phyloP scores from a whole-genome alignment of 1,140 invertebrate genomes.

The Gonioctena quinquepunctata region DNA sequence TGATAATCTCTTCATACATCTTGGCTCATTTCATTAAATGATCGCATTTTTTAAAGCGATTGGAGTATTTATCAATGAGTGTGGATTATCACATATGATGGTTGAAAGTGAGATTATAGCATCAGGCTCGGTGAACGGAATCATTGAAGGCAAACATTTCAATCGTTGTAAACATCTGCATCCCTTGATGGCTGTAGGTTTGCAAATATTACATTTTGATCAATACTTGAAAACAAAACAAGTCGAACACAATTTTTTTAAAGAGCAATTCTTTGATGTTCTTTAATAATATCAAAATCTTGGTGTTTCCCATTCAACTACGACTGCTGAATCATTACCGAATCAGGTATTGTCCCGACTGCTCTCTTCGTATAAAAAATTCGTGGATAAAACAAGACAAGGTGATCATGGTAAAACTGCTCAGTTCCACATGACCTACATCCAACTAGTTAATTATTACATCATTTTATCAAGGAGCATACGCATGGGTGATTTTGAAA shows the following conservation, averaged over 20 bases:
- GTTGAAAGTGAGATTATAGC: slow-evolving; percentile 47
- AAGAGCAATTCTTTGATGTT: no score
- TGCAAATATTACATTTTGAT: slow-evolving; percentile 38
- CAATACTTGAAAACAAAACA: no score
- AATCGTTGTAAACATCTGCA: slow-evolving; percentile 45
- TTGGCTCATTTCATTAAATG: slow-evolving; percentile 50
- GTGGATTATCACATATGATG: slow-evolving; percentile 48
- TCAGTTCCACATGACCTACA: slow-evolving; percentile 39
- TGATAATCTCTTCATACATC: slow-evolving; percentile 49
- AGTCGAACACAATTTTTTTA: no score
- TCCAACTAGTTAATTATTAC: slow-evolving; percentile 43
- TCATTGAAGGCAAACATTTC: slow-evolving; percentile 43
- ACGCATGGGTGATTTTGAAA: slow-evolving; percentile 39
- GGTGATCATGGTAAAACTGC: slow-evolving; percentile 49
- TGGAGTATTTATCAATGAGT: slow-evolving; percentile 48
- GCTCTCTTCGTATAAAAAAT: no score
- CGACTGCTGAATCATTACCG: no score
- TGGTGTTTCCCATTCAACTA: no score
- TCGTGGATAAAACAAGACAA: no score
- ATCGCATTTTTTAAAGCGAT: slow-evolving; percentile 52
- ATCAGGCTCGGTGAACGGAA: slow-evolving; percentile 42
- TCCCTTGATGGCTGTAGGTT: slow-evolving; percentile 36
- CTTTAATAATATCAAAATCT: no score
- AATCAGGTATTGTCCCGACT: no score
- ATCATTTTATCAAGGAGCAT: slow-evolving; percentile 35